A percentile compares a stretch with the other conserved stretches of the same genome.
Conservation (phyloP, 2,888 invertebrate species). For the Microplitis deprimator region DNA sequence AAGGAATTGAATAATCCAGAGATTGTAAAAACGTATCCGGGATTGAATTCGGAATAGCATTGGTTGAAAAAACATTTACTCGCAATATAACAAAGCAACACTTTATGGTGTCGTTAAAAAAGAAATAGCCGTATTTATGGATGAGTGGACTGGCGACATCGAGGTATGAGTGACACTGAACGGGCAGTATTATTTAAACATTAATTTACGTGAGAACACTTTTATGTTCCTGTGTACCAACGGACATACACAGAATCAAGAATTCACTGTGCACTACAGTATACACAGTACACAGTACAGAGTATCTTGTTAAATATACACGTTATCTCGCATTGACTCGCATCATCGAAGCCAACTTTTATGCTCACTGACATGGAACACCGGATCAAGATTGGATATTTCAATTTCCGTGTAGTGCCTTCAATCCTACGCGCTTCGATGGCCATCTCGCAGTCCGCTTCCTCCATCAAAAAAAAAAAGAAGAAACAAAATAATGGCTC, state of each 20-base stretch:
- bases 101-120: constrained; percentile 30
- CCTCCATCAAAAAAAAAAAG: not conserved
- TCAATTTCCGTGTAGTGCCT: constrained; percentile 48
- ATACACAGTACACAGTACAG: not conserved
- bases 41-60: not conserved
- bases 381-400: constrained; percentile 49
- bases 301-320: not conserved
- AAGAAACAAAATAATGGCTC: too few relatives aligned
- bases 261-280: too few relatives aligned
- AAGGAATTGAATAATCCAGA: not conserved
- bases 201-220: not conserved
- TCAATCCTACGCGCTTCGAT: constrained; percentile 39
- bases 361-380: constrained; percentile 46
- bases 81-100: constrained; percentile 4
- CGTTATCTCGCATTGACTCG: constrained; percentile 31
- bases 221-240: too few relatives aligned
- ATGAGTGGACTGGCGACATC: constrained; percentile 22
- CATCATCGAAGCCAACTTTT: constrained; percentile 43
- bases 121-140: constrained; percentile 28
- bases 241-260: too few relatives aligned
- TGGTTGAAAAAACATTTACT: not conserved
- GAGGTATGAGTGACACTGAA: constrained; percentile 20
- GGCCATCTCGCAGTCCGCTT: constrained; percentile 35
- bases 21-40: not conserved
- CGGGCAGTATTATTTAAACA: constrained; percentile 31